These are phyloP conservation scores for Dendrocincla fuliginosa DNA, from an alignment of 2,797 vertebrate genomes.

Conservation along the genomic window DNA sequence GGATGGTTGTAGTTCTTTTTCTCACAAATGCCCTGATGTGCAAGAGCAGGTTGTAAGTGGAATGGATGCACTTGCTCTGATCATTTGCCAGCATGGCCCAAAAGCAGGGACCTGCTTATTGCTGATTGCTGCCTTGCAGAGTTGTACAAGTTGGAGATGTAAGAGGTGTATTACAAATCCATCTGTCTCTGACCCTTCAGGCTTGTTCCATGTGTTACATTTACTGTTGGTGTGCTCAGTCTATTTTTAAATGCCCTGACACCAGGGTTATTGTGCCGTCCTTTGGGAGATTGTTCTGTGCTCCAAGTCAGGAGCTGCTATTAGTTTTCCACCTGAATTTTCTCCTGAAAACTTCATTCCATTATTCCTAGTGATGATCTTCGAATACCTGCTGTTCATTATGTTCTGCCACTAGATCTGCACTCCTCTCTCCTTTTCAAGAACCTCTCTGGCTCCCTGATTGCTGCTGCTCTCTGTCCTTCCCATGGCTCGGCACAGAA, in stretches of 20 bases:
- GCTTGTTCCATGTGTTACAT: neutral
- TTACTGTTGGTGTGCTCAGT: neutral
- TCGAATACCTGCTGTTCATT: neutral
- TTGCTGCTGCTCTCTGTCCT: rapidly evolving
- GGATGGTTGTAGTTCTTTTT: neutral
- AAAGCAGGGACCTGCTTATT: neutral
- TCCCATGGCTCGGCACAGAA: rapidly evolving
- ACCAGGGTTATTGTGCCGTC: neutral
- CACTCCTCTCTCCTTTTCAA: neutral
- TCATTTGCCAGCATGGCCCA: neutral
- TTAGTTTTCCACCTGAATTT: neutral
- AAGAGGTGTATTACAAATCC: neutral
- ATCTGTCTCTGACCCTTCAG: neutral
- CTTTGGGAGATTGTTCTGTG: neutral
- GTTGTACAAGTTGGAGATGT: neutral
- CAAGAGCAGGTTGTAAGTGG: neutral
- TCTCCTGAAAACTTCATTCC: conserved; percentile 18
- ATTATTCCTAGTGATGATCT: neutral
- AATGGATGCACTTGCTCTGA: neutral
- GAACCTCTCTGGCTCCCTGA: neutral
- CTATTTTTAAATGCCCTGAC: neutral
- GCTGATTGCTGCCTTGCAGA: neutral
- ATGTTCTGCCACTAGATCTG: neutral
- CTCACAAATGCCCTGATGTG: neutral
- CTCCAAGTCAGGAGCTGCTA: neutral